These are phyloP conservation scores for Drosophila mojavensis DNA, from an alignment of 1,140 invertebrate genomes.

Conservation along the genomic window DNA sequence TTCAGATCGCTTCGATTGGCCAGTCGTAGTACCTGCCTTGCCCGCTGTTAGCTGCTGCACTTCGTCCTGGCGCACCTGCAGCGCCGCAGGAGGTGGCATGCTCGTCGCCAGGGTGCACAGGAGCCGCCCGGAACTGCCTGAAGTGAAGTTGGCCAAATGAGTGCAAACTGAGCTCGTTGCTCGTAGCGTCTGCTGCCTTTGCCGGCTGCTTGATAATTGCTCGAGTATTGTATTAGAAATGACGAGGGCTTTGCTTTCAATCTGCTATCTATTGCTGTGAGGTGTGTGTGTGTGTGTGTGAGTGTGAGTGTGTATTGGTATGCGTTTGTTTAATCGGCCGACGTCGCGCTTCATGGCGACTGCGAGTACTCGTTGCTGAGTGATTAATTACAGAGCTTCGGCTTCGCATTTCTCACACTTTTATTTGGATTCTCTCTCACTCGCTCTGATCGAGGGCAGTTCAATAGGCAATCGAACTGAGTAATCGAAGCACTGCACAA, in stretches of 20 bases:
- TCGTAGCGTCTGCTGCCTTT: conserved; percentile 41
- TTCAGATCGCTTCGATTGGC: conserved; percentile 5
- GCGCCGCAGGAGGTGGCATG: neutral
- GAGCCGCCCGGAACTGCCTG: too few species aligned
- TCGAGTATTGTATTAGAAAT: conserved; percentile 65
- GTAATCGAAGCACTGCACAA: neutral
- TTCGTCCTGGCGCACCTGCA: conserved; percentile 16
- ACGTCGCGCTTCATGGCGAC: conserved; percentile 35
- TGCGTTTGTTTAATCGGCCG: conserved; percentile 60
- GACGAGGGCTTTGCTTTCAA: conserved; percentile 49
- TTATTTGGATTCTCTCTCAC: conserved; percentile 35
- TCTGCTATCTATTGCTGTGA: conserved; percentile 55
- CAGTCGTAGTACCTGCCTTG: conserved; percentile 64
- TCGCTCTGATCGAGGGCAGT: conserved; percentile 14
- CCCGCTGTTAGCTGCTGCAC: conserved; percentile 31
- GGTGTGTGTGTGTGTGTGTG: conserved; percentile 19
- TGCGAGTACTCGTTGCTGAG: conserved; percentile 25
- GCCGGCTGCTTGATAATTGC: conserved; percentile 65
- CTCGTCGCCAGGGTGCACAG: conserved; percentile 35
- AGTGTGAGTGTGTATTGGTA: conserved; percentile 12
- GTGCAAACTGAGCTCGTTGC: conserved; percentile 14
- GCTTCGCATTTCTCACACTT: conserved; percentile 48
- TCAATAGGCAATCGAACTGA: neutral
- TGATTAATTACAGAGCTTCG: conserved; percentile 46
- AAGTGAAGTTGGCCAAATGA: neutral